These are phyloP conservation scores for Caenorhabditis japonica DNA, from an alignment of 2,888 invertebrate species.

Conservation along the genomic window DNA sequence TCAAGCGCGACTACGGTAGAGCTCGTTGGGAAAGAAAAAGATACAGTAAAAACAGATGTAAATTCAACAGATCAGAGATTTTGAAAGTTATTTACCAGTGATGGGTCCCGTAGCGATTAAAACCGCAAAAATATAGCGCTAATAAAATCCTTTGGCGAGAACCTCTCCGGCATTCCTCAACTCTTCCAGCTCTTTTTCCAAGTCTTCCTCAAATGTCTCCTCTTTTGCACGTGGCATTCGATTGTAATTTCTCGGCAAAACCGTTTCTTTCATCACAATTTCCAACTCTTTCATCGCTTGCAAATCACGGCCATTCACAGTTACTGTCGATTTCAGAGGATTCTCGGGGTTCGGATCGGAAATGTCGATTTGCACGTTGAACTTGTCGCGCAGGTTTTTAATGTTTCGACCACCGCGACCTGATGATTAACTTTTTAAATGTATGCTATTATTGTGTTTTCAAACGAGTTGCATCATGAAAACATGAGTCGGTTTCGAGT, in stretches of 20 bases:
- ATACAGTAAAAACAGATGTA: no score
- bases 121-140: neutral
- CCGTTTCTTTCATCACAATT: constrained; percentile 38
- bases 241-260: constrained; percentile 26
- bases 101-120: no score
- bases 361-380: constrained; percentile 42
- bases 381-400: constrained; percentile 30
- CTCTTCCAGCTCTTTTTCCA: constrained; percentile 32
- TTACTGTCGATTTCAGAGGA: constrained; percentile 28
- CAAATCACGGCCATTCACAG: constrained; percentile 25
- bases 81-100: no score
- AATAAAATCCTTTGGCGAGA: constrained; percentile 21
- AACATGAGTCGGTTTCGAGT: no score
- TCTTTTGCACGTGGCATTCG: constrained; percentile 27
- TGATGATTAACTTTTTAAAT: neutral
- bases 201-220: constrained; percentile 24
- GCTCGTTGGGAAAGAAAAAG: no score
- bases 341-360: constrained; percentile 32
- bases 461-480: no score
- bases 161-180: constrained; percentile 16
- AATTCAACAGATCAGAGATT: no score
- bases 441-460: neutral
- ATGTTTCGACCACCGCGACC: constrained; percentile 42
- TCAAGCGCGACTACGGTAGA: no score
- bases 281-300: constrained; percentile 29